Evolutionary conservation across 2,113 vertebrate species (phyloP).

Genomic region (Nettapus auritus): DNA sequence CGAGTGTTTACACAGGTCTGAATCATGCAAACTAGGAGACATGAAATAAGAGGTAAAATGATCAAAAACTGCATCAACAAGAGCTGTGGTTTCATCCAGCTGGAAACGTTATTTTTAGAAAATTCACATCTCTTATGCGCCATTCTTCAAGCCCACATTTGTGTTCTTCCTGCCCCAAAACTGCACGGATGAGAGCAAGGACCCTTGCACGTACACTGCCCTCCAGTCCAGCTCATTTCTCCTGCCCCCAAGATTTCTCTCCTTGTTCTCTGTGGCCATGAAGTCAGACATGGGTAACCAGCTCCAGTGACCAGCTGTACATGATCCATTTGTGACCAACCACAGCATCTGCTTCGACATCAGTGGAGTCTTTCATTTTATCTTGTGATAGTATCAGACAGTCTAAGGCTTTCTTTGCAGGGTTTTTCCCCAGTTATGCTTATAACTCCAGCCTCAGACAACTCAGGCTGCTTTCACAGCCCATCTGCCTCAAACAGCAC

Average conservation of each 20-base stretch:
- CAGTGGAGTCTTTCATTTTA: background rate
- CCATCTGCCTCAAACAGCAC: background rate
- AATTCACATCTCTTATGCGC: background rate
- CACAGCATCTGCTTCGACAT: background rate
- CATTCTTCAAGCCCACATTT: background rate
- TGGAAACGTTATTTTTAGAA: constrained; percentile 31
- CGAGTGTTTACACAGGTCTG: background rate
- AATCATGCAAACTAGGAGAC: background rate
- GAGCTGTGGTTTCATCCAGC: background rate
- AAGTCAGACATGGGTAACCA: accelerated
- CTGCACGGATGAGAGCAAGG: background rate
- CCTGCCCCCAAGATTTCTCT: background rate
- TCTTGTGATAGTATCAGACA: background rate
- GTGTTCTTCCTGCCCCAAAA: background rate
- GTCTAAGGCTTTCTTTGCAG: background rate
- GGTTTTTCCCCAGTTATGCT: background rate
- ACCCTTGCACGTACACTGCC: accelerated
- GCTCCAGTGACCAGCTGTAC: background rate
- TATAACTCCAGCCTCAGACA: background rate
- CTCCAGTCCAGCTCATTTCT: background rate
- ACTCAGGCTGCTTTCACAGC: background rate
- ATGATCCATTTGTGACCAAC: background rate
- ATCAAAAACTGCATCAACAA: constrained; percentile 17
- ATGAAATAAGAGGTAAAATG: constrained; percentile 13
- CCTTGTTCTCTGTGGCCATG: background rate